Conservation (phyloP, 2,888 invertebrate species). For the Seira ritae region DNA sequence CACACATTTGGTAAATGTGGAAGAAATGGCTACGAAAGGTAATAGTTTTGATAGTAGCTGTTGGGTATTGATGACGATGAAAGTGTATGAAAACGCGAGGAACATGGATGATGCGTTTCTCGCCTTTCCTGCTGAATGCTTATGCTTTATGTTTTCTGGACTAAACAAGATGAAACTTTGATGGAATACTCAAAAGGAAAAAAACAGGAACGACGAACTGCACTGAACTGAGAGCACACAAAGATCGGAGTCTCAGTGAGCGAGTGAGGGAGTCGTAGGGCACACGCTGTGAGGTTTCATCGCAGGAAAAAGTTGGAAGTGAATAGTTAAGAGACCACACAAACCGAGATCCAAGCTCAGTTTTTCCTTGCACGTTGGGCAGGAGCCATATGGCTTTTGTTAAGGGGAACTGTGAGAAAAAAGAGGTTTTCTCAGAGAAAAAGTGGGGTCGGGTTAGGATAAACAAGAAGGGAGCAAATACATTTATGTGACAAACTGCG, state of each 20-base stretch:
- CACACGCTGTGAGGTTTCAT: slow-evolving; percentile 36
- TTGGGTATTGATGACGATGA: slow-evolving; percentile 15
- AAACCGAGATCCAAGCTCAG: slow-evolving; percentile 47
- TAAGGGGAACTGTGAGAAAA: slow-evolving; percentile 5
- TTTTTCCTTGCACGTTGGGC: slow-evolving; percentile 42
- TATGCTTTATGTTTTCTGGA: slow-evolving; percentile 21
- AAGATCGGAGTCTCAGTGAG: slow-evolving; percentile 18
- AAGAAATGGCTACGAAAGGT: slow-evolving; percentile 17
- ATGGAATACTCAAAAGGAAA: slow-evolving; percentile 44
- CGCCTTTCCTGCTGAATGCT: slow-evolving; percentile 10
- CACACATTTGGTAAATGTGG: neutral
- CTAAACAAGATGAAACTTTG: slow-evolving; percentile 58
- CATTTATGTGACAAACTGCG: neutral
- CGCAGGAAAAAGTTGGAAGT: slow-evolving; percentile 39
- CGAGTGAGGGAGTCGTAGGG: slow-evolving; percentile 17
- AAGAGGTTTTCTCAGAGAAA: neutral
- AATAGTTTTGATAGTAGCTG: neutral
- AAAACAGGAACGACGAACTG: slow-evolving; percentile 5
- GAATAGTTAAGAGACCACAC: slow-evolving; percentile 48
- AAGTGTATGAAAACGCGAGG: neutral
- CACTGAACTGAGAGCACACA: neutral
- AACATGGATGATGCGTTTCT: slow-evolving; percentile 1
- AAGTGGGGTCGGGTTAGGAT: neutral
- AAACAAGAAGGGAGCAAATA: no score
- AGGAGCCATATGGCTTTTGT: slow-evolving; percentile 41